phyloP scores from a whole-genome alignment of 1,140 invertebrate genomes.

The Thaumatotibia leucotreta region DNA sequence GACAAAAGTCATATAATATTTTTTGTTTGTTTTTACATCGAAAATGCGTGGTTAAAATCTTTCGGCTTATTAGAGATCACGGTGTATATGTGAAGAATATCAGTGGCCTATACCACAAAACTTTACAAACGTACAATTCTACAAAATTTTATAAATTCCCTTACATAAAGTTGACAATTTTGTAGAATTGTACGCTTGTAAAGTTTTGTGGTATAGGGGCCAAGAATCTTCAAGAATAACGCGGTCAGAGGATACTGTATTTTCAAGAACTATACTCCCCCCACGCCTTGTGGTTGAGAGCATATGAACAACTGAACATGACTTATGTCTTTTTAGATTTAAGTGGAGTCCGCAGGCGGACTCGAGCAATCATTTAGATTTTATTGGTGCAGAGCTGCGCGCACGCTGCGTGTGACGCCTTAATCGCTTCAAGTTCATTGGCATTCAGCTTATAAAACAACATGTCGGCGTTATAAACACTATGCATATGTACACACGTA shows the following conservation, averaged over 20 bases:
- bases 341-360: neutral
- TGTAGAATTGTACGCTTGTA: too few relatives aligned
- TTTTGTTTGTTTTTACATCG: too few relatives aligned
- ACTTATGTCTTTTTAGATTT: neutral
- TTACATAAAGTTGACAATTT: too few relatives aligned
- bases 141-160: too few relatives aligned
- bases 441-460: neutral
- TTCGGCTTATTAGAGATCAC: too few relatives aligned
- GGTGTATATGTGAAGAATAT: too few relatives aligned
- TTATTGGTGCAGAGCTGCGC: slow-evolving; percentile 10
- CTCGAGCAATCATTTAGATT: slow-evolving; percentile 3
- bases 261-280: neutral
- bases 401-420: neutral
- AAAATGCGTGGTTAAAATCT: too few relatives aligned
- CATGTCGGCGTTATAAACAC: neutral
- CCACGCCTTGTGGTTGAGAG: neutral
- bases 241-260: neutral
- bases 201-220: too few relatives aligned
- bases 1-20: too few relatives aligned
- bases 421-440: slow-evolving; percentile 7
- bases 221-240: neutral
- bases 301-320: neutral
- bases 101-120: too few relatives aligned
- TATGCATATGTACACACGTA: too few relatives aligned
- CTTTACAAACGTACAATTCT: too few relatives aligned